A percentile compares a stretch with the other conserved stretches of the same genome.
phyloP scores from a whole-genome alignment of 2,888 invertebrate genomes.

The Caradrina kadenii region DNA sequence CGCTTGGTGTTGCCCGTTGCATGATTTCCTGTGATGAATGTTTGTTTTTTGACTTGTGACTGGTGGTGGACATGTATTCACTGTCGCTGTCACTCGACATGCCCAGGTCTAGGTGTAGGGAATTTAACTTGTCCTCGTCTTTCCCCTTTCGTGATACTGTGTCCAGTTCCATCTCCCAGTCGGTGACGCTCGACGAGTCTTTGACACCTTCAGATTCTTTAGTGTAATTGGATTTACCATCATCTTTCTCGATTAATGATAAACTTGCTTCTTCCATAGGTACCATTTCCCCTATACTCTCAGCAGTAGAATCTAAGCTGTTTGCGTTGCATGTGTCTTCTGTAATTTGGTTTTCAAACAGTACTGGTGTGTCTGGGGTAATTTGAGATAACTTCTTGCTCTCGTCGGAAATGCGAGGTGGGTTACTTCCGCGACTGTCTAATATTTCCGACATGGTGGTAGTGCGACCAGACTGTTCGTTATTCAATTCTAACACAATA shows the following conservation, averaged over 20 bases:
- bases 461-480: slow-evolving; percentile 84
- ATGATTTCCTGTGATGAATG: slow-evolving; percentile 77
- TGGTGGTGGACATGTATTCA: slow-evolving; percentile 82
- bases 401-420: slow-evolving; percentile 70
- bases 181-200: slow-evolving; percentile 85
- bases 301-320: slow-evolving; percentile 84
- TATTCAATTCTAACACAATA: slow-evolving; percentile 87
- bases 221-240: slow-evolving; percentile 73
- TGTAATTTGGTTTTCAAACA: slow-evolving; percentile 83
- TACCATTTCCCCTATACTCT: slow-evolving; percentile 82
- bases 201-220: slow-evolving; percentile 80
- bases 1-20: slow-evolving; percentile 79
- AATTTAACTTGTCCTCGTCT: slow-evolving; percentile 86
- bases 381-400: slow-evolving; percentile 77
- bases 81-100: slow-evolving; percentile 89
- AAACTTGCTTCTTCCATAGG: slow-evolving; percentile 76
- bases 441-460: slow-evolving; percentile 88
- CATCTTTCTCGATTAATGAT: slow-evolving; percentile 75
- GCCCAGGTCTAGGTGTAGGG: slow-evolving; percentile 86
- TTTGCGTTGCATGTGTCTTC: slow-evolving; percentile 83
- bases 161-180: slow-evolving; percentile 92
- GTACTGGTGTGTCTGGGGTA: slow-evolving; percentile 91
- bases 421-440: slow-evolving; percentile 77
- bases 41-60: slow-evolving; percentile 78
- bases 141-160: slow-evolving; percentile 86